Evolutionary conservation across 2,888 invertebrate species (phyloP), one percentile per base, ranked within the genome.

Genomic region (Oligia strigilis): DNA sequence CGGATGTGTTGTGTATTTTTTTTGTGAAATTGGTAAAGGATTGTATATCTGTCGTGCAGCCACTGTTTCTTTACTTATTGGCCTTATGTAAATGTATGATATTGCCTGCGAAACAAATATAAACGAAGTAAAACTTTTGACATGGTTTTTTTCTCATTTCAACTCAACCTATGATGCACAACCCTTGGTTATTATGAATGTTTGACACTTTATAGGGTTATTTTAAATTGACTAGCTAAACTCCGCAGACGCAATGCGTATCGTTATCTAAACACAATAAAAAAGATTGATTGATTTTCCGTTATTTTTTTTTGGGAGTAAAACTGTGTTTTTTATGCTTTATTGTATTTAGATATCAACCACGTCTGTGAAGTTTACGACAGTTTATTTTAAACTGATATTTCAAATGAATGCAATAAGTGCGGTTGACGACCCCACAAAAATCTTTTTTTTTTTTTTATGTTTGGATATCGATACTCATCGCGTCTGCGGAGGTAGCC

Each of bases 31-130:
- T 90, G 84, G 87, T 90, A 77, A 86, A 82, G 71, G 86, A 89
- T 90, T 90, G 70, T 92, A 90, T 93, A 93, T 90, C 80, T 90
- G 87, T 91, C 87, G 87, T 91, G 79, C 88, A 89, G 92, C 92
- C 93, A 92, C 90, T 92, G 58, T 87, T 90, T 85, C 87, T 92
- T 92, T 93, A 93, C 92, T 91, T 94, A 93, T 93, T 90, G 92
- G 94, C 94, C 95, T 95, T 94, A 93, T 93, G 93, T 94, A 89
- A 94, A 94, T 96, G 95, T 95, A 95, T 95, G 84, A 94, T 94
- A 94, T 93, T 94, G 95, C 95, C 95, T 95, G 95, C 94, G 87
- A 95, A 94, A 94, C 93, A 91, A 90, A 94, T 95, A 96, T 95
- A 95, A 94, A 95, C 92, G 85, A 94, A 93, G 92, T 95, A 94